Evolutionary conservation across 2,888 invertebrate genomes (phyloP).

Genomic region (Chymomyza caudatula): DNA sequence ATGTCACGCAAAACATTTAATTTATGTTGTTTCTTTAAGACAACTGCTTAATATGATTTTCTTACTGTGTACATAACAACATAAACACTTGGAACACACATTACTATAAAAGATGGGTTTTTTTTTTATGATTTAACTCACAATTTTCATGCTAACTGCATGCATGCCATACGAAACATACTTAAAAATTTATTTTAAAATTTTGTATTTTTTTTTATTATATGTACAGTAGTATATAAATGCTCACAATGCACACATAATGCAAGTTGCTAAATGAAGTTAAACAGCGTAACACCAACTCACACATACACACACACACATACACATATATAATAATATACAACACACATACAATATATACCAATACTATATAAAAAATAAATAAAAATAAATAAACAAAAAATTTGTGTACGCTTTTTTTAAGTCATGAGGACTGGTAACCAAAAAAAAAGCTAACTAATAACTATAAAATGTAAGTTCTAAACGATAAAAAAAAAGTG

Average conservation of each 20-base stretch:
- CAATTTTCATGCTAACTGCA: background rate
- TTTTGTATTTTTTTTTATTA: background rate
- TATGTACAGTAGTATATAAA: background rate
- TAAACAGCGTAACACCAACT: background rate
- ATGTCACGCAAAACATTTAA: background rate
- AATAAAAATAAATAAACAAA: background rate
- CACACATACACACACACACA: background rate
- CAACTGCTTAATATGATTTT: background rate
- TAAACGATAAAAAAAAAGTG: background rate
- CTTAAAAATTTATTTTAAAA: background rate
- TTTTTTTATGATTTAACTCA: background rate
- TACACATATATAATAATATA: no score
- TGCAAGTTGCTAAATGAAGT: background rate
- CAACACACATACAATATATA: background rate
- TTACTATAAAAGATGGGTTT: background rate
- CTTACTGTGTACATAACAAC: background rate
- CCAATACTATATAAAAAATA: background rate
- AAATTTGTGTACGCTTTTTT: slow-evolving; percentile 25
- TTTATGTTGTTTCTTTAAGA: background rate
- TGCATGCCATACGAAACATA: background rate
- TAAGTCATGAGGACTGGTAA: slow-evolving; percentile 42
- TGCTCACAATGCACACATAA: background rate
- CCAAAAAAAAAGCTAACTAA: background rate
- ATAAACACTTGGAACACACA: background rate
- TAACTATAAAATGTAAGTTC: background rate